Evolutionary conservation across 2,888 invertebrate genomes (phyloP).

Genomic region (Phortica magna): DNA sequence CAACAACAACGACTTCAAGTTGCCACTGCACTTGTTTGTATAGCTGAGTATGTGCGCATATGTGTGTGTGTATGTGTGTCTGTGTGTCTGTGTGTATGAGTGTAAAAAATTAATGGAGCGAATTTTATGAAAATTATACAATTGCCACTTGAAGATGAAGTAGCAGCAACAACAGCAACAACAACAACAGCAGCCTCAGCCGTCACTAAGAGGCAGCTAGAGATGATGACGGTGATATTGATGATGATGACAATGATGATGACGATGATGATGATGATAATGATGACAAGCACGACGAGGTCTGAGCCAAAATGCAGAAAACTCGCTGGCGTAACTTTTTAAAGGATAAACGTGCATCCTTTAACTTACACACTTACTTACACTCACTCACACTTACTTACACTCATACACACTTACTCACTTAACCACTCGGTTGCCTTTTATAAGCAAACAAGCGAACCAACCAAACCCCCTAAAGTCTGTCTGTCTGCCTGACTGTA

Average conservation of each 20-base stretch:
- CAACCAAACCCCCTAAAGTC: too few relatives aligned
- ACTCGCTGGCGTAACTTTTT: too few relatives aligned
- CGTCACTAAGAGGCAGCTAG: background rate
- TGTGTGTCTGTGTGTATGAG: background rate
- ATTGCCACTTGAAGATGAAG: conserved; percentile 13
- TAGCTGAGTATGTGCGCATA: background rate
- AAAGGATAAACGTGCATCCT: too few relatives aligned
- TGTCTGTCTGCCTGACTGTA: too few relatives aligned
- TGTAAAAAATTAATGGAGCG: conserved; percentile 32
- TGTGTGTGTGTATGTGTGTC: conserved; percentile 1
- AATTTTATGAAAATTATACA: conserved; percentile 30
- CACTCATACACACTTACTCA: too few relatives aligned
- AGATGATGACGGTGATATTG: background rate
- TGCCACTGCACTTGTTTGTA: conserved; percentile 12
- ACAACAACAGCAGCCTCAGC: background rate
- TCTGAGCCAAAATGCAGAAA: background rate
- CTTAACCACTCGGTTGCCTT: too few relatives aligned
- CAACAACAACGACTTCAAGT: conserved; percentile 29
- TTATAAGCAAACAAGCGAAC: too few relatives aligned
- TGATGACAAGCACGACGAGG: background rate
- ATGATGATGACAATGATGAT: conserved; percentile 23
- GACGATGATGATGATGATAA: conserved; percentile 13
- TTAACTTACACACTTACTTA: too few relatives aligned
- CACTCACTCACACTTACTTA: too few relatives aligned
- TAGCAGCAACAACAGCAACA: background rate